Conservation (phyloP, 1,140 invertebrate species). For the Druon quercuslanigerum region DNA sequence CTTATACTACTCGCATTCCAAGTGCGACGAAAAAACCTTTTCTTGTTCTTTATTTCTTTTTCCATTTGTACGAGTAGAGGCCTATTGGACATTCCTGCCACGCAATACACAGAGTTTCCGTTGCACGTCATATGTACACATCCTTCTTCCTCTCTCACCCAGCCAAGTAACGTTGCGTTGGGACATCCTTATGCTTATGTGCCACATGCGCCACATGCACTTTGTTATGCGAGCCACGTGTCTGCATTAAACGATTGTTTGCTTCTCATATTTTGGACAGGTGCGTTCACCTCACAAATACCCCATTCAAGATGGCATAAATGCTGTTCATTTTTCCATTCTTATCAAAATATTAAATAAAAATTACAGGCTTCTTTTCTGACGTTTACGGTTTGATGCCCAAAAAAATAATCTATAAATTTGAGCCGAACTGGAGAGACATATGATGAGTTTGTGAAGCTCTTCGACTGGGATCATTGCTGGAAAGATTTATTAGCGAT, state of each 20-base stretch:
- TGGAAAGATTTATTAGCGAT: no score
- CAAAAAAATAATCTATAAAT: no score
- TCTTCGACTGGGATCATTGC: no score
- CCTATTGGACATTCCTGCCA: constrained; percentile 2
- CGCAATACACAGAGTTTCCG: constrained; percentile 22
- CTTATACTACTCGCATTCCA: not conserved
- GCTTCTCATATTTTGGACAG: constrained; percentile 18
- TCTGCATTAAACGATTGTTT: constrained; percentile 13
- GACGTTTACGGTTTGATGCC: no score
- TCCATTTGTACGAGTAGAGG: not conserved
- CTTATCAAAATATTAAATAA: no score
- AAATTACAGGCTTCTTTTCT: no score
- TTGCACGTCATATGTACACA: constrained; percentile 4
- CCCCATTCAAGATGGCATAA: not conserved
- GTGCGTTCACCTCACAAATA: constrained; percentile 7
- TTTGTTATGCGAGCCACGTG: constrained; percentile 5
- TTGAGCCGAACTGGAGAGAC: no score
- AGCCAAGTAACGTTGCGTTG: not conserved
- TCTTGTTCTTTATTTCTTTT: not conserved
- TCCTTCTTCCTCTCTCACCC: constrained; percentile 9
- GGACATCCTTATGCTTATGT: not conserved
- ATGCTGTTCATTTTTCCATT: not conserved
- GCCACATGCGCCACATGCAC: not conserved
- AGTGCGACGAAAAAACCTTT: constrained; percentile 13
- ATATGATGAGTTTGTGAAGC: no score